Conservation (phyloP, 2,113 vertebrate genomes). For the Daphoenositta chrysoptera region DNA sequence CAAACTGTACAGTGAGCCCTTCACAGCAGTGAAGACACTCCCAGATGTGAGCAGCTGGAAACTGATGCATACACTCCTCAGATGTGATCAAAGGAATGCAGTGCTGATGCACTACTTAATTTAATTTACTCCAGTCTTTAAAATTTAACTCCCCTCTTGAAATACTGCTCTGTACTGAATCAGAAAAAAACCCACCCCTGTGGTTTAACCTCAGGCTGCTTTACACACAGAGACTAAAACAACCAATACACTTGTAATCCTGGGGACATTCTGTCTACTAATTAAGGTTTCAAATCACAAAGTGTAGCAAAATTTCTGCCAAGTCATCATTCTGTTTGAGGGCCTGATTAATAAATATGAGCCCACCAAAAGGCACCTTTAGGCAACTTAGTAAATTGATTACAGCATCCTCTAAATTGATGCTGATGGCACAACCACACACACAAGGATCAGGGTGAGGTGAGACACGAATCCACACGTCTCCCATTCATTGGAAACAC, state of each 20-base stretch:
- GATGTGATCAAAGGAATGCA: not conserved
- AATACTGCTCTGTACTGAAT: not conserved
- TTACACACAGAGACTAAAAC: not conserved
- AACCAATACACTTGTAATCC: not conserved
- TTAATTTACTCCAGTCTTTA: not conserved
- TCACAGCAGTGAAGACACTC: not conserved
- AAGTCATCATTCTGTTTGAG: slow-evolving; percentile 18
- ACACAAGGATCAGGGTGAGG: not conserved
- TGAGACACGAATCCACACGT: not conserved
- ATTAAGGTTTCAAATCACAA: not conserved
- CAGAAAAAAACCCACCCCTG: not conserved
- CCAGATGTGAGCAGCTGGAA: slow-evolving; percentile 17
- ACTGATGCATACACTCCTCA: not conserved
- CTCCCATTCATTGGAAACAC: not conserved
- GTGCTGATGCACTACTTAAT: not conserved
- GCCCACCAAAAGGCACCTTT: slow-evolving; percentile 13
- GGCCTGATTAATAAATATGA: slow-evolving; percentile 11
- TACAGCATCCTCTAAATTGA: not conserved
- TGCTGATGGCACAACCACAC: slow-evolving; percentile 19
- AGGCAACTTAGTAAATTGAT: not conserved
- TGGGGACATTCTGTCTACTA: not conserved
- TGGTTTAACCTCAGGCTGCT: not conserved
- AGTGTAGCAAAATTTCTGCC: not conserved
- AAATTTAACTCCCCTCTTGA: not conserved
- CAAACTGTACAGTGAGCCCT: not conserved